Evolutionary conservation across 2,888 invertebrate species (phyloP).

Genomic region (Apodemia duryi): DNA sequence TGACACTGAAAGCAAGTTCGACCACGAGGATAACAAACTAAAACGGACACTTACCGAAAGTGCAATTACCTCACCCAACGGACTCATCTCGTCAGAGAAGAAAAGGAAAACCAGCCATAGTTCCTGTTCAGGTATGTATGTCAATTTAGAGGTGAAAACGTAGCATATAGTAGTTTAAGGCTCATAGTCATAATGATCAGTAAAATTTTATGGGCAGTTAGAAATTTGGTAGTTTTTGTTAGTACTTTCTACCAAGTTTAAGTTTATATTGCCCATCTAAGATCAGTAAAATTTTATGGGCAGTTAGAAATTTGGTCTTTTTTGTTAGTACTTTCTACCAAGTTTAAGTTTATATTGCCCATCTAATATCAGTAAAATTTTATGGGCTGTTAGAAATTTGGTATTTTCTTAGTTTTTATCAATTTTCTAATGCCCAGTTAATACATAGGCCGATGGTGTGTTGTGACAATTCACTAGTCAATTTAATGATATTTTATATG

Average conservation of each 20-base stretch:
- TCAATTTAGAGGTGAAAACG: conserved; percentile 30
- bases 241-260: background rate
- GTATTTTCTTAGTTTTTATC: background rate
- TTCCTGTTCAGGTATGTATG: conserved; percentile 70
- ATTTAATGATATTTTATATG: background rate
- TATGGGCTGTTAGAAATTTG: background rate
- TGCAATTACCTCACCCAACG: conserved; percentile 76
- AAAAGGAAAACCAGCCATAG: conserved; percentile 81
- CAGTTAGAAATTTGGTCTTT: background rate
- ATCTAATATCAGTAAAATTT: background rate
- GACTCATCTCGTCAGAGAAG: conserved; percentile 81
- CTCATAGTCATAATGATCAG: background rate
- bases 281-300: background rate
- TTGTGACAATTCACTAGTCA: background rate
- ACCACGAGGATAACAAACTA: conserved; percentile 46
- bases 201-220: background rate
- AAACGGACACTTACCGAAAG: conserved; percentile 71
- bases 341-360: background rate
- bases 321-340: background rate
- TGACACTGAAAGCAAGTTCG: conserved; percentile 41
- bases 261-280: no score
- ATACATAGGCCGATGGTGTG: background rate
- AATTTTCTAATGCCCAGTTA: background rate
- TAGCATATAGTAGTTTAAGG: conserved; percentile 20
- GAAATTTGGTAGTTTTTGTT: background rate